Base-by-base conservation (phyloP, 1,140 invertebrate genomes). In the Drosophila miranda region DNA sequence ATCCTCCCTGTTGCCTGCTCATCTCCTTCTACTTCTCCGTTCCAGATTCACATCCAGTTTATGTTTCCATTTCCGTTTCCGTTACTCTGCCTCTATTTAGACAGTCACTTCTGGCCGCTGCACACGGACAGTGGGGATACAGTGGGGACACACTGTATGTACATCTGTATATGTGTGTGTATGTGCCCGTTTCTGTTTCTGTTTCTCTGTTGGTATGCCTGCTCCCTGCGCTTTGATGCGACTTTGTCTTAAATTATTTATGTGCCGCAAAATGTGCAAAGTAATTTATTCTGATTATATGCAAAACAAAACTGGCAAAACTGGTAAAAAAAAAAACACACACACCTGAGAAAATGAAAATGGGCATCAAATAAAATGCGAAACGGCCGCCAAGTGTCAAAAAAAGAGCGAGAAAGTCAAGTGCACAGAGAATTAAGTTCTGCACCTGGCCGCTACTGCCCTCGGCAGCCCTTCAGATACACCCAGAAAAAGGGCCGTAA, bases 251-350 rank as follows among this genome's bases (percentile, higher is more conserved):
- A 69, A 86, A 84, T 84, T 67, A 84, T 84, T 84, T 84, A 86
- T 86, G 81, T 72, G 81, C 81, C 81, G 76, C 81, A 84, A 84
- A 84, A 84, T 84, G 81, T 84, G 81, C 73, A 84, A 84, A 84
- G 82, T 81, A 84, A 84, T 87, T 84, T 84, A 84, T 84, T 84
- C 73, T 81, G 77, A 84, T 84, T 86, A 84, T 86, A 84, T 86
- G 81, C 77, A 64, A 81, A 78, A 53, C 43, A 78, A 38, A 49
- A 49, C 14, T 23, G 46, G 19, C 4, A 11, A 34, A 73, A 34
- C 34, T 38, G 46, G 19, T 5, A 13, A 38, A 73, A 3, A 38
- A 38, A 38, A 3, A 56, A 21, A 52, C 13, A 26, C 41, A 38
- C 11, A 38, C 34, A 38, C 34, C 34, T 38, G 34, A 38, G 34